A percentile compares a stretch with the other conserved stretches of the same genome.
Conservation (phyloP, 2,888 invertebrate genomes). For the Pediacus dermestoides region DNA sequence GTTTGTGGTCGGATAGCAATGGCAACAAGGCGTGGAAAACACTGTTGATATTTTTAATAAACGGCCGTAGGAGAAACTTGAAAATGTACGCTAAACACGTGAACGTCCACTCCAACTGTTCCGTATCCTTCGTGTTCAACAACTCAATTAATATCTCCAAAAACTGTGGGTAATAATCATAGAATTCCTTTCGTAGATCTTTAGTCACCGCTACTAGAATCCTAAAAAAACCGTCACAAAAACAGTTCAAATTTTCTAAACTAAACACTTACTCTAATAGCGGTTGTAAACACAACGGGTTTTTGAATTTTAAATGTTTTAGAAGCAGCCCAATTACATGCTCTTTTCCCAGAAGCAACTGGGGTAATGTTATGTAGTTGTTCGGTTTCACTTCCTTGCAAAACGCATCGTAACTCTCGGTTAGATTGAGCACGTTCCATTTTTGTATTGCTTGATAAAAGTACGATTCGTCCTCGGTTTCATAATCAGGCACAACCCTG, state of each 20-base stretch:
- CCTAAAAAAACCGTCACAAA: conserved; percentile 57
- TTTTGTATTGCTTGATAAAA: conserved; percentile 81
- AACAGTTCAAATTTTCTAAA: conserved; percentile 2
- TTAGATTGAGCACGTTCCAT: conserved; percentile 86
- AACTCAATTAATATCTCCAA: conserved; percentile 69
- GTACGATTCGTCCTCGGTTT: conserved; percentile 70
- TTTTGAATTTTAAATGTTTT: conserved; percentile 68
- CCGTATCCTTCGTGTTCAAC: conserved; percentile 72
- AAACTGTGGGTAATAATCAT: conserved; percentile 76
- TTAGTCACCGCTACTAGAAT: conserved; percentile 79
- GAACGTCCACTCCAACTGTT: conserved; percentile 82
- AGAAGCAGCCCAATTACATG: conserved; percentile 69
- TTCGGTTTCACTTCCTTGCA: conserved; percentile 66
- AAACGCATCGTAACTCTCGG: conserved; percentile 76
- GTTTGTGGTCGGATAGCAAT: conserved; percentile 71
- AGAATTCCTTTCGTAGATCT: conserved; percentile 87
- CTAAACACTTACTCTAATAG: conserved; percentile 72
- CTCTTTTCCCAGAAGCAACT: conserved; percentile 77
- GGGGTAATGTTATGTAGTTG: conserved; percentile 73
- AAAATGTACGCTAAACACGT: conserved; percentile 85
- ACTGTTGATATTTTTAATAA: conserved; percentile 73
- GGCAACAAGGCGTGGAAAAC: conserved; percentile 72
- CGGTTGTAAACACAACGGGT: conserved; percentile 73
- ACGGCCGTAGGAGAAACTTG: conserved; percentile 80
- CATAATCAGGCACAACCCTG: conserved; percentile 74